phyloP scores from a whole-genome alignment of 2,113 vertebrate genomes.

The Sitta europaea region DNA sequence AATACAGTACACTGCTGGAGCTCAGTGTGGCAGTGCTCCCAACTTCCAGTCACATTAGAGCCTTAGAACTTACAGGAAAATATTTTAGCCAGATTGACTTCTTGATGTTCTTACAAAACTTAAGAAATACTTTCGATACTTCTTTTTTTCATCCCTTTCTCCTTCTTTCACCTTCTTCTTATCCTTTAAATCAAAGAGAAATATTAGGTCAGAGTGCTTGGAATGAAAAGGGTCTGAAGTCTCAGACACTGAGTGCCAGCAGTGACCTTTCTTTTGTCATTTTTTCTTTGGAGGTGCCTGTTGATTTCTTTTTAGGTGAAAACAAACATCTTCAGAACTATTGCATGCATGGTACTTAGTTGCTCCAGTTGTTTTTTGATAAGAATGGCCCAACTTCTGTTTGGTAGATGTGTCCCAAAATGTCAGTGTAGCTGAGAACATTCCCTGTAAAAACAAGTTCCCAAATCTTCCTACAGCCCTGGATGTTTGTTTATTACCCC shows the following conservation, averaged over 20 bases:
- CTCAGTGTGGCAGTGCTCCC: background rate
- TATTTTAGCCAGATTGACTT: background rate
- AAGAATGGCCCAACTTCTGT: background rate
- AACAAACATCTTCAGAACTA: background rate
- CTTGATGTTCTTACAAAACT: background rate
- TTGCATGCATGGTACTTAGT: background rate
- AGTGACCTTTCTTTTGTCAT: background rate
- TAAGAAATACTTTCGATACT: background rate
- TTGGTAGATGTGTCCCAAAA: background rate
- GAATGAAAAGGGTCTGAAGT: background rate
- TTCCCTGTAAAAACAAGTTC: background rate
- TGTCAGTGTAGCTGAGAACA: background rate
- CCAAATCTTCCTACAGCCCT: background rate
- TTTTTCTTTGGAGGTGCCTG: background rate
- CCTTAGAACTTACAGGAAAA: background rate
- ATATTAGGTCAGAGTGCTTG: background rate
- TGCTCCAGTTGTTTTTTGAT: background rate
- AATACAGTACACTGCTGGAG: background rate
- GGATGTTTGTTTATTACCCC: background rate
- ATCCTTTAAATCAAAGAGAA: background rate
- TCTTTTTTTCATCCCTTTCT: no score
- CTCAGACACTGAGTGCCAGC: background rate
- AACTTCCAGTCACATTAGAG: background rate
- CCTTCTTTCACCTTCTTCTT: background rate
- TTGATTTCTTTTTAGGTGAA: background rate